Evolutionary conservation across 2,113 vertebrate genomes (phyloP).

Genomic region (Phoenicopterus ruber): DNA sequence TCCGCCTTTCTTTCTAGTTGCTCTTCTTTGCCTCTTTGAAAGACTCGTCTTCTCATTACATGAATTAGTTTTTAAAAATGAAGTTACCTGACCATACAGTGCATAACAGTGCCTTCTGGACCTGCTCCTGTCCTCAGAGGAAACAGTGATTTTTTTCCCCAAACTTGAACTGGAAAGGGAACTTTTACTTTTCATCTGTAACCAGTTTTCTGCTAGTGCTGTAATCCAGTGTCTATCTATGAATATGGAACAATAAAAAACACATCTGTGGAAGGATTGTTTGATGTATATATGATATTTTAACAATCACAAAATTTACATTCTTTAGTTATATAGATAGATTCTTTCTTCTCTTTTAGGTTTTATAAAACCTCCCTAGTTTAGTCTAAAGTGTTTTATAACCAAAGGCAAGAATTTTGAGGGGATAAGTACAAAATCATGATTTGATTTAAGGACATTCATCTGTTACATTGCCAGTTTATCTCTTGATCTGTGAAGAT

Average conservation of each 20-base stretch:
- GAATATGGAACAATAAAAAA: neutral
- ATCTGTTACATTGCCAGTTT: neutral
- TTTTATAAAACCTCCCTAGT: neutral
- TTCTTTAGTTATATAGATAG: neutral
- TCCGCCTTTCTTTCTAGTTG: neutral
- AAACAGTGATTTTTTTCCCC: neutral
- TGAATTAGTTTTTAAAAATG: neutral
- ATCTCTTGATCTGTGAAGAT: neutral
- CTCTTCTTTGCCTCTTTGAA: neutral
- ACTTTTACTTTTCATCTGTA: neutral
- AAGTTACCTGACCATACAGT: neutral
- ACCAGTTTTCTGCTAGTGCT: neutral
- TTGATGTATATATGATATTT: neutral
- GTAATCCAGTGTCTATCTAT: neutral
- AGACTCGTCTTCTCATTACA: neutral
- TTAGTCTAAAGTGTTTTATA: neutral
- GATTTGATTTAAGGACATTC: neutral
- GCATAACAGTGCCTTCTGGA: neutral
- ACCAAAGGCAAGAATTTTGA: neutral
- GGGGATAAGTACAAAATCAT: neutral
- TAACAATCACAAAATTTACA: neutral
- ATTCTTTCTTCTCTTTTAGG: neutral
- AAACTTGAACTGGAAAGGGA: neutral
- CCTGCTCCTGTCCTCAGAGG: neutral
- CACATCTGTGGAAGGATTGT: neutral